Conservation (phyloP, 2,888 invertebrate genomes). For the Acleris sparsana region DNA sequence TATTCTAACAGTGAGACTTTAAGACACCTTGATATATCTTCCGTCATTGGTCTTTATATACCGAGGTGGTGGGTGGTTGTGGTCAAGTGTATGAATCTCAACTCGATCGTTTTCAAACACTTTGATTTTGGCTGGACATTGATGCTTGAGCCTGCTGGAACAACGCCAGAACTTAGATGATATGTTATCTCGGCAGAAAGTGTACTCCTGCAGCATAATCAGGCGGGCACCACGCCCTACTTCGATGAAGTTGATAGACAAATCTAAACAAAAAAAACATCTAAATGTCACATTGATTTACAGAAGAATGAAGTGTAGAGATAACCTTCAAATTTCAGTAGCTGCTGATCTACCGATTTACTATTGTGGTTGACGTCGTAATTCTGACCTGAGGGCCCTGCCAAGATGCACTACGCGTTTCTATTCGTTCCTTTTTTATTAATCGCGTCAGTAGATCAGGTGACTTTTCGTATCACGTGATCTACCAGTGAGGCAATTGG, state of each 20-base stretch:
- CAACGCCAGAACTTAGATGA: constrained; percentile 37
- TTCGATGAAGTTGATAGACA: neutral
- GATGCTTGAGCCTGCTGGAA: constrained; percentile 42
- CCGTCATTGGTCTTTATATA: constrained; percentile 39
- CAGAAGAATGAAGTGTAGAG: no score
- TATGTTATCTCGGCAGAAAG: neutral
- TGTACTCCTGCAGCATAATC: neutral
- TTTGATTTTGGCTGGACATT: constrained; percentile 39
- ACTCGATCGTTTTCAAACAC: constrained; percentile 35
- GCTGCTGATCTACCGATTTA: no score
- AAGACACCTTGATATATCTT: neutral
- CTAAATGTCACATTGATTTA: no score
- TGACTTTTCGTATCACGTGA: no score
- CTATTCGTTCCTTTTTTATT: no score
- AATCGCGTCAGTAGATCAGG: no score
- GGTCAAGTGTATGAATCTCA: constrained; percentile 16
- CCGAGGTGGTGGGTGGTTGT: constrained; percentile 41
- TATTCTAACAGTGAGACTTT: neutral
- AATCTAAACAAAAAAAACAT: neutral
- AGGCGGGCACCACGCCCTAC: neutral
- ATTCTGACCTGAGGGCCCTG: no score
- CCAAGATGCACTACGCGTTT: no score
- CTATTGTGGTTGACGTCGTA: no score
- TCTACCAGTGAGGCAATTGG: no score
- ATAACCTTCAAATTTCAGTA: no score